Percentiles rank a stretch among this genome's conserved stretches.
These are phyloP conservation scores for Helicoverpa zea DNA, from an alignment of 1,140 invertebrate genomes.

Conservation along the genomic window DNA sequence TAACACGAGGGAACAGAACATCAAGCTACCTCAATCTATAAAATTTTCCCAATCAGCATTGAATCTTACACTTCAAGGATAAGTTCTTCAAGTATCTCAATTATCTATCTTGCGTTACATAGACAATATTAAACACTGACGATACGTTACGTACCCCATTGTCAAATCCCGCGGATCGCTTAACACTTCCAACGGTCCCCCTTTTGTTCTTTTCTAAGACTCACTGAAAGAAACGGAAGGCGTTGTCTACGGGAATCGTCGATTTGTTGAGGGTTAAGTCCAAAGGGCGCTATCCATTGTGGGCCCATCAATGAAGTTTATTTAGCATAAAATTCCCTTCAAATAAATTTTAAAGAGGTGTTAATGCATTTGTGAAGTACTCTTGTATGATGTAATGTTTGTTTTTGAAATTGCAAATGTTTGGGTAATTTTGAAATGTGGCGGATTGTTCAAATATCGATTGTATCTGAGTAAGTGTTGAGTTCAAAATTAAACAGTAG, in stretches of 20 bases:
- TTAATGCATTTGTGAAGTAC: slow-evolving; percentile 52
- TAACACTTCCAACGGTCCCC: slow-evolving; percentile 46
- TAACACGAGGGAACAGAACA: too few relatives aligned
- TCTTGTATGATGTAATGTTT: background rate
- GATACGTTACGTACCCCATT: background rate
- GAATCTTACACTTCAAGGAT: too few relatives aligned
- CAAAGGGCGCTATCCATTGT: slow-evolving; percentile 71
- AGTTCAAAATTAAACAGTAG: too few relatives aligned
- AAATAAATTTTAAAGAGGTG: slow-evolving; percentile 73
- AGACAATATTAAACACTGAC: too few relatives aligned
- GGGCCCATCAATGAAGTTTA: slow-evolving; percentile 69
- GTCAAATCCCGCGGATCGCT: slow-evolving; percentile 20
- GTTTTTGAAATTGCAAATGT: background rate
- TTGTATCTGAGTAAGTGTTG: too few relatives aligned
- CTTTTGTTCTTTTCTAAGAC: slow-evolving; percentile 62
- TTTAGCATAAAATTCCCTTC: slow-evolving; percentile 79
- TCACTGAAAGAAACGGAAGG: slow-evolving; percentile 76
- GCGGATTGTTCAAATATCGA: too few relatives aligned
- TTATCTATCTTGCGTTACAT: too few relatives aligned
- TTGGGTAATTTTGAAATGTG: background rate
- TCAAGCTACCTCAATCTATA: too few relatives aligned
- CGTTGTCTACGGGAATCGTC: slow-evolving; percentile 71
- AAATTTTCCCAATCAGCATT: too few relatives aligned
- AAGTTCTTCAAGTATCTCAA: too few relatives aligned
- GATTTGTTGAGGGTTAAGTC: slow-evolving; percentile 69